Evolutionary conservation across 2,797 vertebrate genomes (phyloP), one percentile per base, ranked within the genome.

Genomic region (Coranthus polyacanthus): DNA sequence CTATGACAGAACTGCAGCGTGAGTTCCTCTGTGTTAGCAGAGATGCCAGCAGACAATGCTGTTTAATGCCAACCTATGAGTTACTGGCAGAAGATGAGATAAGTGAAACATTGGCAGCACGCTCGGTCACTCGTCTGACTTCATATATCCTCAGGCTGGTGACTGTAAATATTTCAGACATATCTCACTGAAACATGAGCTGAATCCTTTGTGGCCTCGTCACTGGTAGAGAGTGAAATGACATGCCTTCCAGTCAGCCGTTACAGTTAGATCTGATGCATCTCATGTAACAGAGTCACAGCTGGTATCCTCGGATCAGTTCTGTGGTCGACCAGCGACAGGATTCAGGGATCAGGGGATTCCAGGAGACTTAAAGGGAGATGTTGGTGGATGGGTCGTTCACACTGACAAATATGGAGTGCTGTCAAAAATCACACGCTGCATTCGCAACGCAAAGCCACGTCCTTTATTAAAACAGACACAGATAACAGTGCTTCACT

Each of bases 181-280:
- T 78, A 78, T 83, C 76, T 87, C 78, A 75, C 64, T 79, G 90
- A 85, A 74, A 91, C 8, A 26, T 13, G 82, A 92, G 69, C 74
- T 7, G 57, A 41, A 49, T 59, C 67, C 63, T 84, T 69, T 83
- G 82, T 63, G 44, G 65, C 44, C 51, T 66, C 81, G 75, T 81
- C 73, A 75, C 9, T 26, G 51, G 56, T 32, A 43, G 71, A 73
- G 65, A 78, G 70, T 69, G 83, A 82, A 52, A 58, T 37, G 60
- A 66, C 63, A 42, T 29, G 75, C 68, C 75, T 82, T 84, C 66
- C 84, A 79, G 82, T 74, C 75, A 82, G 36, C n/a, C 57, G 0
- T 60, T 72, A 71, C 76, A 45, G 68, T 68, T n/a, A 38, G 15
- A 18, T 58, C 67, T 38, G 26, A 57, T 69, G 46, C 60, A 32